Evolutionary conservation across 2,113 vertebrate species (phyloP).

Genomic region (Engystomops pustulosus): DNA sequence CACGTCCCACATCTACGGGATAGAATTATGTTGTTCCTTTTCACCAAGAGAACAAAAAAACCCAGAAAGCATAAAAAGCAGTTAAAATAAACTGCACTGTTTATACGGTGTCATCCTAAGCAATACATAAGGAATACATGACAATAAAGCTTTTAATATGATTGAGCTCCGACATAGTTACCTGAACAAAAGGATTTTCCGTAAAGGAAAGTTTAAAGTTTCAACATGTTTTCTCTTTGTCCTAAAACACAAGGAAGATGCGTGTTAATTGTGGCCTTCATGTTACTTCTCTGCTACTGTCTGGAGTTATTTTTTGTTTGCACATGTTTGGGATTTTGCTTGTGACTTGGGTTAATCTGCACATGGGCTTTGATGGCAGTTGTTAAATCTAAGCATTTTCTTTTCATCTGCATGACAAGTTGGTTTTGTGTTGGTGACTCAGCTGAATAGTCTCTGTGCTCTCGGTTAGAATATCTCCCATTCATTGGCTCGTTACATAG

Average conservation of each 20-base stretch:
- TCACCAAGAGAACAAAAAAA: constrained; percentile 2
- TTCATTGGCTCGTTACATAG: constrained; percentile 50
- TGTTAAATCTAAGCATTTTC: constrained; percentile 42
- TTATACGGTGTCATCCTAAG: not conserved
- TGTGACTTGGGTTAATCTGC: constrained; percentile 18
- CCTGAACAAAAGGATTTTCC: constrained; percentile 14
- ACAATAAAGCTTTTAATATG: not conserved
- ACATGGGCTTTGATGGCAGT: not conserved
- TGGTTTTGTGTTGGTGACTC: constrained; percentile 47
- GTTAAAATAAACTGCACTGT: constrained; percentile 9
- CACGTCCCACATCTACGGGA: not conserved
- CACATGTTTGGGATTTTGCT: constrained; percentile 23
- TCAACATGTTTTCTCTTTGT: constrained; percentile 18
- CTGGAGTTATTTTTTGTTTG: constrained; percentile 27
- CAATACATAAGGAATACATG: constrained; percentile 9
- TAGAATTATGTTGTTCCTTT: not conserved
- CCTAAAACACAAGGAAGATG: not conserved
- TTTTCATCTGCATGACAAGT: constrained; percentile 27
- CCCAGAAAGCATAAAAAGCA: constrained; percentile 14
- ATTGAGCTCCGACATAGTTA: not conserved
- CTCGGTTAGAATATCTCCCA: constrained; percentile 18
- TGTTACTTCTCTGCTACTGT: constrained; percentile 10
- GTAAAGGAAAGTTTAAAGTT: constrained; percentile 16
- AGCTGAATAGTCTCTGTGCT: constrained; percentile 19
- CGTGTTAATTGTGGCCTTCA: constrained; percentile 27